Percentiles rank a stretch among this genome's conserved stretches.
These are phyloP conservation scores for Anomalospiza imberbis DNA, from an alignment of 2,797 vertebrate genomes.

Conservation along the genomic window DNA sequence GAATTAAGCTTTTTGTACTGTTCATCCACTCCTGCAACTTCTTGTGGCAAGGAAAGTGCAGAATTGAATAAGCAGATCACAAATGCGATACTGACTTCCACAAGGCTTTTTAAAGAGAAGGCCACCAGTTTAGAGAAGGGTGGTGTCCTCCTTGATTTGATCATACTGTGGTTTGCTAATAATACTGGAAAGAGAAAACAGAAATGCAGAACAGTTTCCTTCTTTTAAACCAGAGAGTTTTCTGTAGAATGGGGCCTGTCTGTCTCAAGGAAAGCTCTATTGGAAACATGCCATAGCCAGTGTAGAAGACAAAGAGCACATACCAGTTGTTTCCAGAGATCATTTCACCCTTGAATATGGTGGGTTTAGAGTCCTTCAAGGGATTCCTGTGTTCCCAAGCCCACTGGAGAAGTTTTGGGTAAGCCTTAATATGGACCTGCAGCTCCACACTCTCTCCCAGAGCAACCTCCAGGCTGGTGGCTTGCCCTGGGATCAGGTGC, in stretches of 20 bases:
- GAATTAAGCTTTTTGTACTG: background rate
- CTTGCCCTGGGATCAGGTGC: slow-evolving; percentile 77
- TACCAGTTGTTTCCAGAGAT: slow-evolving; percentile 65
- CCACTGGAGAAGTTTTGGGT: slow-evolving; percentile 76
- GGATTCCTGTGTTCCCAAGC: slow-evolving; percentile 66
- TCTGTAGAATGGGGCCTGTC: background rate
- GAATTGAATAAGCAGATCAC: background rate
- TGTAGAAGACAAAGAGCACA: background rate
- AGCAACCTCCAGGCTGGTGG: slow-evolving; percentile 73
- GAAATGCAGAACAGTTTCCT: background rate
- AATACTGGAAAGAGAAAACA: background rate
- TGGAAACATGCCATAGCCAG: background rate
- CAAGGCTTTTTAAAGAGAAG: background rate
- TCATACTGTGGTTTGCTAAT: background rate
- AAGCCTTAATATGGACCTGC: slow-evolving; percentile 82
- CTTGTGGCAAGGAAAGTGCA: background rate
- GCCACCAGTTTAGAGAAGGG: background rate
- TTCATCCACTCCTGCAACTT: background rate
- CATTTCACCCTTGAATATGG: background rate
- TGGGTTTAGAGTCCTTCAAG: background rate
- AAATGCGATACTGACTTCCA: background rate
- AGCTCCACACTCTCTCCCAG: slow-evolving; percentile 82
- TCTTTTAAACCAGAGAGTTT: background rate
- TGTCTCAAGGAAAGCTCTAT: background rate
- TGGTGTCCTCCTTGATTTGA: background rate